Conservation (phyloP, 2,888 invertebrate genomes). For the Drosophila helvetica region DNA sequence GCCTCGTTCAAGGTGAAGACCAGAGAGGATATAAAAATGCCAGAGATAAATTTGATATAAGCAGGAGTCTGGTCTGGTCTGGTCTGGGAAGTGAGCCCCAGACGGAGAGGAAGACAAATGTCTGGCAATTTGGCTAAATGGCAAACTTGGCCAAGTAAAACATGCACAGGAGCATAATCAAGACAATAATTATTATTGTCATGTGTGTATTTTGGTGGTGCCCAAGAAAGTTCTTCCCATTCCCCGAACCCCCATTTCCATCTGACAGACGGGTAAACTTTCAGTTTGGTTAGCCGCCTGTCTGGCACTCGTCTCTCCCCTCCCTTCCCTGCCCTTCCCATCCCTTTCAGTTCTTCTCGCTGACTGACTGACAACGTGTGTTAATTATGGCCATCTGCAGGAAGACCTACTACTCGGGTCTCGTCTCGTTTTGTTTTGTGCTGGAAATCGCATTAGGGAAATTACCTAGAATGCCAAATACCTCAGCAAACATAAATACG, state of each 20-base stretch:
- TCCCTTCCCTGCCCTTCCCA: slow-evolving; percentile 8
- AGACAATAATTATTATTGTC: slow-evolving; percentile 79
- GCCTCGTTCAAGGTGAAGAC: slow-evolving; percentile 43
- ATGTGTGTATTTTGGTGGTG: slow-evolving; percentile 63
- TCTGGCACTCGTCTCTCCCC: slow-evolving; percentile 29
- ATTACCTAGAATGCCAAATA: slow-evolving; percentile 73
- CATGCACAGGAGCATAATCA: slow-evolving; percentile 76
- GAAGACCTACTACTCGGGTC: slow-evolving; percentile 29
- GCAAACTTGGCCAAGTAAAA: slow-evolving; percentile 71
- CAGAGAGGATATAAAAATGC: slow-evolving; percentile 32
- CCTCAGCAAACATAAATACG: slow-evolving; percentile 63
- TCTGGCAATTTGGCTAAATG: slow-evolving; percentile 79
- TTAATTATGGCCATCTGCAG: slow-evolving; percentile 75
- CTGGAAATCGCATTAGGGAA: slow-evolving; percentile 72
- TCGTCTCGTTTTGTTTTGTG: slow-evolving; percentile 12
- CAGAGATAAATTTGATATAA: slow-evolving; percentile 35
- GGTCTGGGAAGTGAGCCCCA: neutral
- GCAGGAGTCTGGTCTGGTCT: slow-evolving; percentile 2
- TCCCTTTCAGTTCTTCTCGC: slow-evolving; percentile 9
- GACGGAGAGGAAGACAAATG: slow-evolving; percentile 67
- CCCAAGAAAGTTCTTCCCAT: slow-evolving; percentile 38
- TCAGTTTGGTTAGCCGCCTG: slow-evolving; percentile 34
- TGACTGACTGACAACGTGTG: slow-evolving; percentile 69
- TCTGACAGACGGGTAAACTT: slow-evolving; percentile 39
- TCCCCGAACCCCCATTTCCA: neutral